Conservation (phyloP, 2,113 vertebrate genomes). For the Ctenomys sociabilis region DNA sequence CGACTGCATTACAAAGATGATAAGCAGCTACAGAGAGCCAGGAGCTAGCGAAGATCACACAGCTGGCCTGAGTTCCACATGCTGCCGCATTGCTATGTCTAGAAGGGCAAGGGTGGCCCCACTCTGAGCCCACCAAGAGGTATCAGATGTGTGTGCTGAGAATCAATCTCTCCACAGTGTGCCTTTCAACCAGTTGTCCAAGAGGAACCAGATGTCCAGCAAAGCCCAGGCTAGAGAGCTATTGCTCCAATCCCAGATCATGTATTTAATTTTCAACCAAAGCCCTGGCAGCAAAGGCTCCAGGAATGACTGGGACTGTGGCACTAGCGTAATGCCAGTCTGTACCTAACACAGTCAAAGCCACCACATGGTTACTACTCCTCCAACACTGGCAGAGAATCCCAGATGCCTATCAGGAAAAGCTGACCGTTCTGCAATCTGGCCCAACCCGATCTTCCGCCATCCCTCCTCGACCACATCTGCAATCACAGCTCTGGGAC, state of each 20-base stretch:
- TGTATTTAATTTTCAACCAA: not conserved
- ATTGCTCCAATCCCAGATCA: not conserved
- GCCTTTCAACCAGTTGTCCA: not conserved
- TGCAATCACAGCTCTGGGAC: not conserved
- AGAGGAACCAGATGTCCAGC: not conserved
- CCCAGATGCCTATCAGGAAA: not conserved
- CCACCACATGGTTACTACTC: not conserved
- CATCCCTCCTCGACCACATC: not conserved
- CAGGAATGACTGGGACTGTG: not conserved
- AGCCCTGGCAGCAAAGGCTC: not conserved
- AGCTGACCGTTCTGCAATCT: not conserved
- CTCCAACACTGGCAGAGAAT: not conserved
- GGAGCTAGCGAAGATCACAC: not conserved
- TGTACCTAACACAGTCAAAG: not conserved
- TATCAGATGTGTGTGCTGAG: not conserved
- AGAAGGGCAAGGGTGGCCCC: not conserved
- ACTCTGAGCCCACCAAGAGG: not conserved
- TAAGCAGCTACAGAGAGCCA: not conserved
- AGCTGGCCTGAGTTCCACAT: not conserved
- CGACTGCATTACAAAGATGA: not conserved
- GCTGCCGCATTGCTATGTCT: not conserved
- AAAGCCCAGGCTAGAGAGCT: not conserved
- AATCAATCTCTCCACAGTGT: not conserved
- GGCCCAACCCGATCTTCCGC: not conserved
- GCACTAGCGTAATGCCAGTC: not conserved